Evolutionary conservation across 2,797 vertebrate genomes (phyloP), one percentile per base, ranked within the genome.

Genomic region (Acrossocheilus wenchowensis): DNA sequence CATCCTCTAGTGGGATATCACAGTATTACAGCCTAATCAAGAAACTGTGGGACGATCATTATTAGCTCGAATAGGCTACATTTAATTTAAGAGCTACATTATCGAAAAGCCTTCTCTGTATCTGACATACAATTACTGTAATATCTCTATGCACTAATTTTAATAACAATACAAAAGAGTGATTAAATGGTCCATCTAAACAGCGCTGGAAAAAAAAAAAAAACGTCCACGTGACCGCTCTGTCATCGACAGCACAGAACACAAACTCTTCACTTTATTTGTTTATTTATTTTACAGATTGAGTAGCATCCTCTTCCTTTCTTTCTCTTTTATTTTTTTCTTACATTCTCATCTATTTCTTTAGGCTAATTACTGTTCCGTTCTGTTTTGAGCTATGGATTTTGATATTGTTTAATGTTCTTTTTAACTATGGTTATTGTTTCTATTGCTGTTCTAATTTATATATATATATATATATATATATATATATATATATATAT

Each of bases 1-100:
- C 43, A 75, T 60, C 82, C 85, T 90, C 89, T 90, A 72, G 89
- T 75, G 84, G 14, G 15, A 10, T 21, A 52, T 50, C 10, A 19
- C 0, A 23, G 43, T 52, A 54, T 60, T 23, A 72, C 43, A 62
- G 3, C n/a, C 52, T 23, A 21, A 2, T 1, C 26, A 52, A 75
- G 17, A 50, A 30, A 71, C 21, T 79, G 74, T 5, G 19, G 45
- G 30, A 71, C 8, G 30, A 68, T 36, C 5, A 64, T 2, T 66
- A 64, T 2, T 66, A 66, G 2, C 66, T 68, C 15, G 7, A n/a
- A n/a, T n/a, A 21, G 19, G 52, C 52, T 19, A 23, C 21, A 57
- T 78, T 39, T 57, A 8, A 57, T 3, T 39, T 23, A 14, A 39
- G 11, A 39, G 23, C 5, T 54, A 14, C 11, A 78, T 39, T 8